Evolutionary conservation across 1,140 invertebrate genomes (phyloP).

Genomic region (Drosophila bipectinata): DNA sequence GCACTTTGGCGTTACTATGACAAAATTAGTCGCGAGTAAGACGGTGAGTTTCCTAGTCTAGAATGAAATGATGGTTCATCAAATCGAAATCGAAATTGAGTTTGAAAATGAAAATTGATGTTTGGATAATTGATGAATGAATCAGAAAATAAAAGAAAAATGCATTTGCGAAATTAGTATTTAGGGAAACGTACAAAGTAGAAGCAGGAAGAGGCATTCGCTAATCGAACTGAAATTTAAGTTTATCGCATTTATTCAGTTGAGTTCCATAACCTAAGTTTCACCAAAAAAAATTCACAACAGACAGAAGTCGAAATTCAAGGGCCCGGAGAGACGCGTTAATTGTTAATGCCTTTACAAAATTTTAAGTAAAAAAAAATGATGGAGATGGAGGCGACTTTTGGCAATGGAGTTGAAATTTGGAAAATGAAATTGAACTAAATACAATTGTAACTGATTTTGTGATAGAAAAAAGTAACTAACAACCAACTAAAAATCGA

Average conservation of each 20-base stretch:
- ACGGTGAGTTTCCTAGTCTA: conserved; percentile 83
- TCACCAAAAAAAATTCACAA: conserved; percentile 31
- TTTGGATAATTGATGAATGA: conserved; percentile 32
- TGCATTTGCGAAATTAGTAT: conserved; percentile 50
- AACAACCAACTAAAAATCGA: conserved; percentile 47
- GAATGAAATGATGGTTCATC: conserved; percentile 27
- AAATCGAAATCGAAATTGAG: conserved; percentile 37
- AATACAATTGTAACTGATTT: conserved; percentile 84
- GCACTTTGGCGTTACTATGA: conserved; percentile 69
- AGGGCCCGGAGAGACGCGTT: conserved; percentile 60
- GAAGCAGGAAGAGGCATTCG: conserved; percentile 35
- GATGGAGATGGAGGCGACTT: conserved; percentile 32
- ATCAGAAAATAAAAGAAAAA: conserved; percentile 10
- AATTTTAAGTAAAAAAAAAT: conserved; percentile 46
- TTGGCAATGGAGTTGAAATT: conserved; percentile 61
- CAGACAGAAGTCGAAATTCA: conserved; percentile 63
- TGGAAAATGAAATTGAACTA: conserved; percentile 40
- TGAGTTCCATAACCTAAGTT: conserved; percentile 42
- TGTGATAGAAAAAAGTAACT: conserved; percentile 72
- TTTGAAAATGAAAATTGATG: conserved; percentile 31
- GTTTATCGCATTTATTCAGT: conserved; percentile 40
- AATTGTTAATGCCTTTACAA: conserved; percentile 83
- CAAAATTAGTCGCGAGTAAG: conserved; percentile 72
- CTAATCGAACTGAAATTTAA: conserved; percentile 47
- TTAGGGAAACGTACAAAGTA: conserved; percentile 57